Conservation (phyloP, 2,113 vertebrate genomes). For the Labeo catla region DNA sequence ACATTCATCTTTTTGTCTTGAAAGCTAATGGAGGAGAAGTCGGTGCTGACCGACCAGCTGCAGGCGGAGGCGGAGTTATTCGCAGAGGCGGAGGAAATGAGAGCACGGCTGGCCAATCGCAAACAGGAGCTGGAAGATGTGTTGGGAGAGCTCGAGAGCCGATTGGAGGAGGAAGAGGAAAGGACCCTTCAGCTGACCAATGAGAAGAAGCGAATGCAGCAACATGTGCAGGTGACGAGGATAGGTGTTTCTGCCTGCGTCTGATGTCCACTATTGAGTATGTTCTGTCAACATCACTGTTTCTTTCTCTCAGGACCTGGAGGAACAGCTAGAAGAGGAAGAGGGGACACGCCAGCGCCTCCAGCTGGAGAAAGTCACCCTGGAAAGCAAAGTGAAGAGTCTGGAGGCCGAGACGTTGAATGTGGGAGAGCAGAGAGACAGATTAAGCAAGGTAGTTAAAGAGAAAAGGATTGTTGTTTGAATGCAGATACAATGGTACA, state of each 20-base stretch:
- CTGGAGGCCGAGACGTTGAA: conserved; percentile 79
- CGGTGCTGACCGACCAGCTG: conserved; percentile 84
- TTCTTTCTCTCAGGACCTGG: conserved; percentile 79
- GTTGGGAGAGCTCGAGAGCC: conserved; percentile 80
- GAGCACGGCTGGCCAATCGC: conserved; percentile 77
- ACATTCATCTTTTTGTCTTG: not conserved
- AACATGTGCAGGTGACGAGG: conserved; percentile 77
- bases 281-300: conserved; percentile 5
- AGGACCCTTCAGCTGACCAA: conserved; percentile 75
- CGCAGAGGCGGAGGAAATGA: conserved; percentile 85
- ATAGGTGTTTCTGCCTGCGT: not conserved
- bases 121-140: conserved; percentile 87
- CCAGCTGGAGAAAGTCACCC: conserved; percentile 87
- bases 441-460: conserved; percentile 80
- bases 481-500: not conserved
- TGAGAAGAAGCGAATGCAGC: conserved; percentile 84
- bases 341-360: conserved; percentile 88
- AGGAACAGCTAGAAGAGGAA: conserved; percentile 89
- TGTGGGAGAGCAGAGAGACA: conserved; percentile 83
- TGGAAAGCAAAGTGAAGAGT: conserved; percentile 87
- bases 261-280: not conserved
- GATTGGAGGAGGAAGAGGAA: conserved; percentile 86
- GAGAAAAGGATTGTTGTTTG: not conserved
- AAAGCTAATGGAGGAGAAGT: conserved; percentile 82
- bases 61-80: conserved; percentile 87